phyloP scores from a whole-genome alignment of 2,888 invertebrate genomes.

The Xanthorhoe spadicearia region DNA sequence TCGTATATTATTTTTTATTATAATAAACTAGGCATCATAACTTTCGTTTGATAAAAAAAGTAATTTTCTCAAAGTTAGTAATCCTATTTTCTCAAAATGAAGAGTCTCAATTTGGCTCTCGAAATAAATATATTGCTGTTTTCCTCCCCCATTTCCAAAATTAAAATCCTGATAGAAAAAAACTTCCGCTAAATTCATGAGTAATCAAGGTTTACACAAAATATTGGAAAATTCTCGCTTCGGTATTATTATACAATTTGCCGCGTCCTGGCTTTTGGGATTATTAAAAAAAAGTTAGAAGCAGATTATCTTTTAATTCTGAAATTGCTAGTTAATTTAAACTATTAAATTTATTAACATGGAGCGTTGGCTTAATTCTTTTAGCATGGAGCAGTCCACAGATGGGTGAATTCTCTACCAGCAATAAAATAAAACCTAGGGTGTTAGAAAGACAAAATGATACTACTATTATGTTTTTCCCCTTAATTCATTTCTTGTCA shows the following conservation, averaged over 20 bases:
- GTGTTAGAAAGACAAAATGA: too few species aligned
- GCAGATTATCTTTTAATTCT: conserved; percentile 9
- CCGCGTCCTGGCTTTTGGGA: conserved; percentile 25
- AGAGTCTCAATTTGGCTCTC: neutral
- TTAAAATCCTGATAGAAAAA: conserved; percentile 21
- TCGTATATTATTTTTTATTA: neutral
- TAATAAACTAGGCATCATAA: neutral
- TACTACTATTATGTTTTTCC: too few species aligned
- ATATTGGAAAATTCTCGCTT: conserved; percentile 31
- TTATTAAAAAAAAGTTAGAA: conserved; percentile 21
- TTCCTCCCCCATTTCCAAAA: conserved; percentile 25
- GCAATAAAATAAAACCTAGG: too few species aligned
- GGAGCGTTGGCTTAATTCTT: too few species aligned
- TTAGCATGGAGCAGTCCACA: too few species aligned
- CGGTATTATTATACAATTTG: conserved; percentile 27
- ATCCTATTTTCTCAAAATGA: conserved; percentile 2
- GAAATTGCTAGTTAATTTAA: neutral
- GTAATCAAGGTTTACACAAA: conserved; percentile 31
- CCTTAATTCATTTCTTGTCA: too few species aligned
- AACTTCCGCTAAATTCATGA: conserved; percentile 19
- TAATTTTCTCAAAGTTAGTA: neutral
- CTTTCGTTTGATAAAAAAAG: conserved; percentile 6
- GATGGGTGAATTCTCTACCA: too few species aligned
- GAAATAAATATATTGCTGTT: conserved; percentile 9
- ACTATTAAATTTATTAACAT: too few species aligned